Evolutionary conservation across 2,113 vertebrate genomes (phyloP).

Genomic region (Prionailurus viverrinus): DNA sequence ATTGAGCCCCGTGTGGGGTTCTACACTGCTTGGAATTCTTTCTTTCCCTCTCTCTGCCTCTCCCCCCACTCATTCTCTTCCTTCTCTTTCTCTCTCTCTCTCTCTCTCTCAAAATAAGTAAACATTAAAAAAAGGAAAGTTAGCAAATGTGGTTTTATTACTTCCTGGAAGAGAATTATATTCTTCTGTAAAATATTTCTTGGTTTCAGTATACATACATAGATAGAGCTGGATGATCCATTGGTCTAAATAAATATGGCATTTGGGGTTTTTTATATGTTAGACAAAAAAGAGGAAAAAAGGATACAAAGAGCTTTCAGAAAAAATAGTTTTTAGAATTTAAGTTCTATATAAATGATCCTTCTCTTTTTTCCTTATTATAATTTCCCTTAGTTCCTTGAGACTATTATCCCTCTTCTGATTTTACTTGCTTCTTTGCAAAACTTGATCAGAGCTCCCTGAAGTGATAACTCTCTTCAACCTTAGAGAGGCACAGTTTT

Average conservation of each 20-base stretch:
- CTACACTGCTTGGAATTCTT: too few relatives aligned
- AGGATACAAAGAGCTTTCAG: neutral
- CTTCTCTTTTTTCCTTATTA: neutral
- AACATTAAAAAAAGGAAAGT: neutral
- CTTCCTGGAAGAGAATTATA: neutral
- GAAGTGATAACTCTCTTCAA: neutral
- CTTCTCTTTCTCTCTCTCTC: too few relatives aligned
- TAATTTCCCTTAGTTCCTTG: neutral
- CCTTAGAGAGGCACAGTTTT: neutral
- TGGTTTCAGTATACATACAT: neutral
- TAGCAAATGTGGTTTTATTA: neutral
- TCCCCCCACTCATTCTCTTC: too few relatives aligned
- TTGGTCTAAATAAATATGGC: neutral
- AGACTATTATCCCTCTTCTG: neutral
- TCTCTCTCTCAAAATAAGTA: too few relatives aligned
- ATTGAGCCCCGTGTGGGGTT: too few relatives aligned
- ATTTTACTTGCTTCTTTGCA: neutral
- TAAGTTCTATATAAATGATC: neutral
- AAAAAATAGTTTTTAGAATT: neutral
- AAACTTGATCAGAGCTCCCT: constrained; percentile 5
- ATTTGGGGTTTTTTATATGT: neutral
- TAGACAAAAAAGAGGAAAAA: neutral
- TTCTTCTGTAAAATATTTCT: neutral
- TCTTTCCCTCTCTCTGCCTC: too few relatives aligned
- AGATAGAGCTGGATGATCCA: neutral